A percentile compares a stretch with the other conserved stretches of the same genome.
phyloP scores from a whole-genome alignment of 2,888 invertebrate species.

The Beris chalybata region DNA sequence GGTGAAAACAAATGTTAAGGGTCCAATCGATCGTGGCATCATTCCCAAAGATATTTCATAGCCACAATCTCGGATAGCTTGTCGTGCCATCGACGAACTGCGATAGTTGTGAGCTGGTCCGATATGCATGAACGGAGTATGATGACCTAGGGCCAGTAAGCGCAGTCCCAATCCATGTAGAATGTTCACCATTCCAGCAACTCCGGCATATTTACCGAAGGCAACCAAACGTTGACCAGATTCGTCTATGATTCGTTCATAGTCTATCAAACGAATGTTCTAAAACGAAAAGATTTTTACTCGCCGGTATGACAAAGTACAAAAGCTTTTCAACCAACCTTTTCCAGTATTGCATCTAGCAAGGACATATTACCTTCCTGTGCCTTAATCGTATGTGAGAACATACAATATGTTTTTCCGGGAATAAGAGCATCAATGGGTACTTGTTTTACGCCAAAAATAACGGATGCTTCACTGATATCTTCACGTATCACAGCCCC shows the following conservation, averaged over 20 bases:
- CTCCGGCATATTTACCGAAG: conserved; percentile 98
- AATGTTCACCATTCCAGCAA: conserved; percentile 98
- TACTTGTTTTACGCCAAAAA: conserved; percentile 89
- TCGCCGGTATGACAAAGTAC: conserved; percentile 1
- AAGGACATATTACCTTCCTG: conserved; percentile 98
- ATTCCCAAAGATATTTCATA: conserved; percentile 95
- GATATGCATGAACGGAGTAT: conserved; percentile 99
- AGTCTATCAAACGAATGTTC: conserved; percentile 95
- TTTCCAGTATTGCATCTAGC: conserved; percentile 92
- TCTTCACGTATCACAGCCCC: conserved; percentile 96
- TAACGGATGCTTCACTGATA: conserved; percentile 92
- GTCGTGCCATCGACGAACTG: conserved; percentile 95
- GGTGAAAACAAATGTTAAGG: conserved; percentile 96
- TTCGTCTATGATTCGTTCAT: conserved; percentile 92
- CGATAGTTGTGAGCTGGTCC: conserved; percentile 99
- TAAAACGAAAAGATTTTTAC: conserved; percentile 32
- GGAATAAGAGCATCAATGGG: conserved; percentile 91
- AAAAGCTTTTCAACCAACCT: conserved; percentile 52
- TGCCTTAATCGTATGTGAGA: conserved; percentile 99
- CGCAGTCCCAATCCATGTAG: conserved; percentile 94
- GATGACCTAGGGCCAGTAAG: conserved; percentile 90
- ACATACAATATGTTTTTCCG: conserved; percentile 97
- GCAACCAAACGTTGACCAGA: conserved; percentile 91
- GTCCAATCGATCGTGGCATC: conserved; percentile 98
- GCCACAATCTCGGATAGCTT: conserved; percentile 97